Evolutionary conservation across 2,888 invertebrate species (phyloP), one percentile per base, ranked within the genome.

Genomic region (Drosophila mayaguana): DNA sequence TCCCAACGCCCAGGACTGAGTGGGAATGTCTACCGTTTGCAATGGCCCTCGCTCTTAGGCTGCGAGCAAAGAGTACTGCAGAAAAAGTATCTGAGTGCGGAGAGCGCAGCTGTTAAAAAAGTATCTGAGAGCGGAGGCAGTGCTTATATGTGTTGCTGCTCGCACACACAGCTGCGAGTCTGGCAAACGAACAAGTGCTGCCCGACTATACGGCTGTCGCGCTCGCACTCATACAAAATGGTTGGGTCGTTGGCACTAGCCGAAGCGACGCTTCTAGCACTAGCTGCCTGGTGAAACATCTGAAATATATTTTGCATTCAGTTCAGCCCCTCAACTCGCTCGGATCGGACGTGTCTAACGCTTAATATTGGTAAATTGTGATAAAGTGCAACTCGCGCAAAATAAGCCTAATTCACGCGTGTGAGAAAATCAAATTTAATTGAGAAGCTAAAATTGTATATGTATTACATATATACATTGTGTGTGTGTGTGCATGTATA

Each of bases 351-450:
- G 80, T 84, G 75, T 34, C 48, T 50, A 68, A 60, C 66, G 68
- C 64, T 48, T 63, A 20, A 67, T 72, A 79, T n/a, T 60, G 63
- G 40, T 53, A 68, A 73, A 46, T 38, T 64, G 78, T 78, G 65
- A 83, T 69, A 82, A 88, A 85, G 73, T 84, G 83, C 78, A 86
- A 78, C 59, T 80, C 77, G 72, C 80, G 72, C 82, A 72, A 81
- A 67, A 65, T 73, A 78, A 75, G 64, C 70, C 74, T 61, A 72
- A 73, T 78, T 64, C 76, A 75, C 84, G 89, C 82, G 80, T 88
- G 81, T 80, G 84, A 80, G 72, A 86, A 85, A 82, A 82, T 68
- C 61, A 73, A 88, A 84, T 64, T 81, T 73, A 77, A 83, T 88
- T 85, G 80, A 88, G 83, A 81, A 79, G 84, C 69, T 80, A 65